A percentile compares a stretch with the other conserved stretches of the same genome.
phyloP scores from a whole-genome alignment of 2,797 vertebrate genomes.

The Austrolebias charrua region DNA sequence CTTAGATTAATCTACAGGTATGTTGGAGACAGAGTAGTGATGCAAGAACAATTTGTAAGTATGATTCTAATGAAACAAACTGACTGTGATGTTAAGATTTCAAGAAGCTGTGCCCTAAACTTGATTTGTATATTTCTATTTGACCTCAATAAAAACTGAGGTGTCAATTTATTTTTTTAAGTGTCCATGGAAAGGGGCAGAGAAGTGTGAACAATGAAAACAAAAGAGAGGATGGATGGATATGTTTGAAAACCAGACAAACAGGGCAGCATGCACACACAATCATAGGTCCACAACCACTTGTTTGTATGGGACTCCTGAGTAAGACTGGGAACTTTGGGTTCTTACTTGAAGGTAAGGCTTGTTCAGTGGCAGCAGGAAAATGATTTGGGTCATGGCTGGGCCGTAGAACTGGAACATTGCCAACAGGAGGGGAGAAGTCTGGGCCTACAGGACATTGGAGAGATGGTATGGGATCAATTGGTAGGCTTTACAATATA shows the following conservation, averaged over 20 bases:
- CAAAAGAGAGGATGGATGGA: background rate
- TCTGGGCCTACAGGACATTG: constrained; percentile 87
- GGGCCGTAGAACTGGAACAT: constrained; percentile 91
- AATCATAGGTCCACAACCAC: constrained; percentile 11
- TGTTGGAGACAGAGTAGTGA: too few species aligned
- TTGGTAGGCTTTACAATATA: constrained; percentile 10
- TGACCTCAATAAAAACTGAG: too few species aligned
- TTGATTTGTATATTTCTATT: too few species aligned
- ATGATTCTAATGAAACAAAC: too few species aligned
- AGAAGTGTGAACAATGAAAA: background rate
- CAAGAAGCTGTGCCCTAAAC: too few species aligned
- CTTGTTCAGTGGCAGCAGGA: constrained; percentile 91
- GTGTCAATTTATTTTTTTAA: too few species aligned
- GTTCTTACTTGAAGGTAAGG: constrained; percentile 99
- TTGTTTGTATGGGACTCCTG: constrained; percentile 51
- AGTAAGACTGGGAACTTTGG: constrained; percentile 61
- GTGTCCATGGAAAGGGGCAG: background rate
- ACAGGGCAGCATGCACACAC: constrained; percentile 33
- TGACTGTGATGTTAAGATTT: too few species aligned
- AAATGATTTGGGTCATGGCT: constrained; percentile 90
- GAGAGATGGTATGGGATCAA: constrained; percentile 69
- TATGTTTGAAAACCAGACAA: background rate
- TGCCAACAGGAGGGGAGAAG: constrained; percentile 85
- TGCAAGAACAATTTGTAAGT: too few species aligned
- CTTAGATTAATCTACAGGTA: too few species aligned